Base-by-base conservation (phyloP, 2,888 invertebrate species). In the Andrena fulva region DNA sequence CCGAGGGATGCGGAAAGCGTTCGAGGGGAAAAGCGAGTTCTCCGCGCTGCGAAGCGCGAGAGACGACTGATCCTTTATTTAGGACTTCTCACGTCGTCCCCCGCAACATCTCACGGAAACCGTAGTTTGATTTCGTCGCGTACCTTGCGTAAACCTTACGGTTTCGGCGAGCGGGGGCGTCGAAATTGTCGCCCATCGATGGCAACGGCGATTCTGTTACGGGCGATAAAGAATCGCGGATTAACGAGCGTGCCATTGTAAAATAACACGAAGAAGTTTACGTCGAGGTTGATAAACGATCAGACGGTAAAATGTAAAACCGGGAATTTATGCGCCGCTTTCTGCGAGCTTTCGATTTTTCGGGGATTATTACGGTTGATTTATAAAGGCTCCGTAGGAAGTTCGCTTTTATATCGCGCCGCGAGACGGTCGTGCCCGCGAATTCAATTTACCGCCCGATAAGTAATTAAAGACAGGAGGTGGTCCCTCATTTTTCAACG, bases 331-430 rank as follows among this genome's bases (percentile, higher is more conserved):
- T 80, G 73, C 80, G 69, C 48, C 48, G 68, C 12, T 75, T 68
- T 63, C 76, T 75, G 64, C 80, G 67, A 48, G 73, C 68, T 68
- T 73, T 80, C 80, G 73, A 80, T 80, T 80, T 77, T 80, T 80
- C 80, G 67, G 63, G 80, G 73, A 80, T 80, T 80, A 80, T 80
- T 80, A 59, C 67, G 50, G 63, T 80, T 80, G 80, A 80, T 80
- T 80, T 80, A 73, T 80, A 72, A 62, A 24, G 27, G 68, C 27
- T 7, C 16, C 27, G 68, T 27, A 80, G 73, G 80, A 80, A 80
- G 80, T 68, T 35, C 73, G 73, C 68, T 64, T 80, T 80, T 68
- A 68, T 73, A 64, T 63, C 62, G 67, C 52, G 35, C n/a, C 10
- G n/a, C 20, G 73, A 68, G 56, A 35, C 71, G 80, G 67, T 56